Base-by-base conservation (phyloP, 2,113 vertebrate genomes). In the Silurus asotus region DNA sequence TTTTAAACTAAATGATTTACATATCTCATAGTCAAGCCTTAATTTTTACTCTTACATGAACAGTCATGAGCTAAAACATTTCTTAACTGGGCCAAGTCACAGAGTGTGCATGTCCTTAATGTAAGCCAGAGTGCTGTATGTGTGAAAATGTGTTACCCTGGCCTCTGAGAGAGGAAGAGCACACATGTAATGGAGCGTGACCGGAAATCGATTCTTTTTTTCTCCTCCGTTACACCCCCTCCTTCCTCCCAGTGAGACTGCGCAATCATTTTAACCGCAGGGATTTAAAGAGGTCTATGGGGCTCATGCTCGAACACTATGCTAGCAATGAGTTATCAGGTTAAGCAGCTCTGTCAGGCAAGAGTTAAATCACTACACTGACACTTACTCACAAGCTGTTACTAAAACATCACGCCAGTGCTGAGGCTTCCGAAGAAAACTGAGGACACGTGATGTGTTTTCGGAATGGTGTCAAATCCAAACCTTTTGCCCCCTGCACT, bases 121-220 rank as follows among this genome's bases (percentile, higher is more conserved):
- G 78, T 81, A 69, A 74, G 15, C 23, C 82, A 69, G 77, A 82
- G 45, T 82, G 82, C 55, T 81, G 37, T 81, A 80, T 87, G 86
- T 86, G 82, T 84, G 88, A 61, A 61, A 79, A 49, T 49, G 49
- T 87, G 72, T 85, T 86, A 82, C 81, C 72, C 72, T 64, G 78
- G 85, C 62, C 79, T 84, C 62, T 67, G 69, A 87, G 55, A 82
- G 58, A 74, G 67, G 84, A 84, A 87, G 64, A 70, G 87, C 87
- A 88, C 82, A 82, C 84, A 59, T 85, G 83, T 90, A 90, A 90
- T 90, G 87, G 82, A 77, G 85, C 83, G 69, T 88, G 85, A 79
- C 85, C 81, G 8, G 87, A 86, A 88, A 88, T 90, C 85, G 53
- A 90, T 90, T 87, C 78, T 86, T 84, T 85, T 88, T 86, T 84